Conservation (phyloP, 2,113 vertebrate species). For the Notarius quadriscutis region DNA sequence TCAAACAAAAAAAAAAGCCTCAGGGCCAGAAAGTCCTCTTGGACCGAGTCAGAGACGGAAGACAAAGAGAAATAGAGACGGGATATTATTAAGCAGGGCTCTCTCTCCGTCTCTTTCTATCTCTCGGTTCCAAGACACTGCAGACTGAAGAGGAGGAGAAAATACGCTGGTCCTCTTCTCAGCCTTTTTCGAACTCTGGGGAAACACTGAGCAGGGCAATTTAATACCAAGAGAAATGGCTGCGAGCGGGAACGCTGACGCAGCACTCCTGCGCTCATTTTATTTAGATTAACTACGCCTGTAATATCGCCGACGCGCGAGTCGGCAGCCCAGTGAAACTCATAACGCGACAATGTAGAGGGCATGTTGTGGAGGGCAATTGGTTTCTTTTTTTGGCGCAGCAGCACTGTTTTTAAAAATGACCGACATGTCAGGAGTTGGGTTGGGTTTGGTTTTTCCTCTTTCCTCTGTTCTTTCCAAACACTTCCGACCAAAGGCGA, state of each 20-base stretch:
- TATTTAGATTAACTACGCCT: slow-evolving; percentile 72
- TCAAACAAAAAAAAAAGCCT: slow-evolving; percentile 25
- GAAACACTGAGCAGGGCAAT: slow-evolving; percentile 67
- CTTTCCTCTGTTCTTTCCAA: background rate
- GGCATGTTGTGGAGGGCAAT: slow-evolving; percentile 30
- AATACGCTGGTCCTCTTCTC: slow-evolving; percentile 46
- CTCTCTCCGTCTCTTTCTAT: slow-evolving; percentile 30
- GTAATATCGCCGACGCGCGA: slow-evolving; percentile 66
- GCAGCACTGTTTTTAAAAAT: background rate
- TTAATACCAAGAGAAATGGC: slow-evolving; percentile 67
- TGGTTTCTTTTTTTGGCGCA: background rate
- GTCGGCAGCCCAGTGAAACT: slow-evolving; percentile 65
- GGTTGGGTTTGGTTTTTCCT: background rate
- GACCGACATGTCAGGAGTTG: background rate
- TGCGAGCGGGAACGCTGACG: slow-evolving; percentile 66
- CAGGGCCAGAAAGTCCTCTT: slow-evolving; percentile 31
- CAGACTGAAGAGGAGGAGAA: slow-evolving; percentile 14
- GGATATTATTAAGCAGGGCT: slow-evolving; percentile 47
- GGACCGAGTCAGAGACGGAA: slow-evolving; percentile 29
- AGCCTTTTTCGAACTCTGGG: slow-evolving; percentile 45
- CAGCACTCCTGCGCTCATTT: slow-evolving; percentile 67
- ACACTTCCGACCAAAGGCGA: background rate
- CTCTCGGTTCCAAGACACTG: slow-evolving; percentile 37
- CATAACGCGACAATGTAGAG: slow-evolving; percentile 65
- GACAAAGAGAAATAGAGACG: slow-evolving; percentile 20